Evolutionary conservation across 2,888 invertebrate genomes (phyloP).

Genomic region (Hydrotaea diabolus): DNA sequence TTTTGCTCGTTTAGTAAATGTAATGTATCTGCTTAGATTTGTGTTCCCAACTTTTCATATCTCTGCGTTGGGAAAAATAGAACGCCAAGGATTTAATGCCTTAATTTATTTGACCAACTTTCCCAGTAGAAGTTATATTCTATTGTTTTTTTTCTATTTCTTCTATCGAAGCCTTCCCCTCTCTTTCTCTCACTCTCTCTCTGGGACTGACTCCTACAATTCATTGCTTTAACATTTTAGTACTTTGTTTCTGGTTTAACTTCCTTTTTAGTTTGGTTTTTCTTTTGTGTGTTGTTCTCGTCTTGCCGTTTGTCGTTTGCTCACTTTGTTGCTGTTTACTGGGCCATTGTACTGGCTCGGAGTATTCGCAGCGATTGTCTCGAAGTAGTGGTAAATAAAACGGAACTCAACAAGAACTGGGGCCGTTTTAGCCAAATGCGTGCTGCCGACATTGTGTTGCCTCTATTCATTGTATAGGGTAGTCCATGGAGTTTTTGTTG

Average conservation of each 20-base stretch:
- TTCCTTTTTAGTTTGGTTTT: not conserved
- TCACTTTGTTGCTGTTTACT: not conserved
- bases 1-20: too few species aligned
- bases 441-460: not conserved
- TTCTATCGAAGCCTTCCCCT: too few species aligned
- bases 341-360: not conserved
- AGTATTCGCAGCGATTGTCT: not conserved
- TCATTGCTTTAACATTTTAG: not conserved
- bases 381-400: not conserved
- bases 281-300: not conserved
- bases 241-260: not conserved
- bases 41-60: too few species aligned
- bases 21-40: too few species aligned
- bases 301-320: not conserved
- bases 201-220: not conserved
- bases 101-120: constrained; percentile 10
- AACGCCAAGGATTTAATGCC: not conserved
- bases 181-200: too few species aligned
- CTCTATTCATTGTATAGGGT: not conserved
- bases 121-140: not conserved
- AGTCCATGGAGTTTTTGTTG: not conserved
- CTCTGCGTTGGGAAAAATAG: too few species aligned
- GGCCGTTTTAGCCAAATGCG: not conserved
- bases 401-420: constrained; percentile 1
- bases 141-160: not conserved